phyloP scores from a whole-genome alignment of 2,797 vertebrate genomes.

The Kryptolebias ocellatus region DNA sequence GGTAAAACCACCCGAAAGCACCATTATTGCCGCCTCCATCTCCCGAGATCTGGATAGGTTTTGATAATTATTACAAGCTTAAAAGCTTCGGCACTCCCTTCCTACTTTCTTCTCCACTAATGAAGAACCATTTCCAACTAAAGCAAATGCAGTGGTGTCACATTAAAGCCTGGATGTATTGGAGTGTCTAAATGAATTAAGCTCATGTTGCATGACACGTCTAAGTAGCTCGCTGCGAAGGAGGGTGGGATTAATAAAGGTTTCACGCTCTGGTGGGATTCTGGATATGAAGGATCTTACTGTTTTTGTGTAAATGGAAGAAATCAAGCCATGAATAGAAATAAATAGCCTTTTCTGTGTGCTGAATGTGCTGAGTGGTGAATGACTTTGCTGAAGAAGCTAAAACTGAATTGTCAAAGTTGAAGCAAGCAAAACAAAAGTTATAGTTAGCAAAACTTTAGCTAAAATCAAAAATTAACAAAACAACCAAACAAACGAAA shows the following conservation, averaged over 20 bases:
- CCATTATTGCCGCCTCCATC: slow-evolving; percentile 24
- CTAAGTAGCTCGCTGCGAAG: slow-evolving; percentile 30
- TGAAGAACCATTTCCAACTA: slow-evolving; percentile 55
- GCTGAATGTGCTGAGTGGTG: too few species aligned
- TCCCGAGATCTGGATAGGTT: slow-evolving; percentile 38
- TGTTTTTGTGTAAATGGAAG: not conserved
- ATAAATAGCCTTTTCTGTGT: too few species aligned
- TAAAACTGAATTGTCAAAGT: too few species aligned
- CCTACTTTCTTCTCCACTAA: slow-evolving; percentile 42
- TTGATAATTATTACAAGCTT: slow-evolving; percentile 53
- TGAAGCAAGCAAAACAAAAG: too few species aligned
- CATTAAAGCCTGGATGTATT: slow-evolving; percentile 45
- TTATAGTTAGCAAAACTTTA: too few species aligned
- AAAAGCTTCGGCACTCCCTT: slow-evolving; percentile 60
- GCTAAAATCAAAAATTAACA: too few species aligned
- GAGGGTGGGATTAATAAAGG: slow-evolving; percentile 42
- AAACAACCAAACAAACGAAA: too few species aligned
- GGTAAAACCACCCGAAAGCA: slow-evolving; percentile 47
- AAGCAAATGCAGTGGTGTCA: slow-evolving; percentile 45
- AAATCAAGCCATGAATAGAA: too few species aligned
- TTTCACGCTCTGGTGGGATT: slow-evolving; percentile 12
- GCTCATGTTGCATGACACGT: slow-evolving; percentile 43
- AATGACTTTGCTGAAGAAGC: too few species aligned
- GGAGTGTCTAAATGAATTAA: slow-evolving; percentile 51
- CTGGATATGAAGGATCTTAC: not conserved